Base-by-base conservation (phyloP, 30 jellyfish, hydroid and myxozoan genomes). In the Rhopilema esculentum region DNA sequence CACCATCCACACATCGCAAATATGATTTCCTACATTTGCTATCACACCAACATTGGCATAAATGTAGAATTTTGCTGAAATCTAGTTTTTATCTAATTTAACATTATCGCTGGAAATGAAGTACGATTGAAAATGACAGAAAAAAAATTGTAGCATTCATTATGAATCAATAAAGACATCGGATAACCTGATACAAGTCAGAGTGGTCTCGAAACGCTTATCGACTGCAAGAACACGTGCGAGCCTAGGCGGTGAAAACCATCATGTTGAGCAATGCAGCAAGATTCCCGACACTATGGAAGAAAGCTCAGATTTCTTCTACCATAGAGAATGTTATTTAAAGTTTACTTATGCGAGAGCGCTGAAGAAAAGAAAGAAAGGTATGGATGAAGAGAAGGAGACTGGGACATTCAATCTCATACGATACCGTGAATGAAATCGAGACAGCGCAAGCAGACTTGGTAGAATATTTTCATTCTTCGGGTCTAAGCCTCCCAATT, bases 371-470 rank as follows among this genome's bases (percentile, higher is more conserved):
- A 27, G 80, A 40, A 79, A 79, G 40, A 31, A 53, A 57, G 68
- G 24, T 18, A 79, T 27, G n/a, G 74, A 57, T 8, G 79, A 62
- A 12, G 81, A 20, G 4, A 26, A 51, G 25, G 9, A 82, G 76
- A 29, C 75, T 30, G 20, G 91, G 84, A n/a, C 83, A 82, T 33
- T 30, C 73, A 17, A 49, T 82, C 0, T 1, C 84, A 27, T 82
- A 67, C 24, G 84, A 82, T 29, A 51, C 72, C 0, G 83, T 82
- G 52, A 20, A 15, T 53, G 91, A 82, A 49, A 82, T 82, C 75
- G 91, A 82, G 69, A 82, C 91, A 49, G 75, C 84, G 20, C 91
- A 82, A 29, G 91, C 91, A 1, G 91, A 82, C 49, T 75, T 82
- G n/a, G 68, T 24, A n/a, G 27, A 49, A 28, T 50, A 7, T 1